A percentile compares a stretch with the other conserved stretches of the same genome.
These are phyloP conservation scores for Oncorhynchus clarkii DNA, from an alignment of 2,113 vertebrate genomes.

Conservation along the genomic window DNA sequence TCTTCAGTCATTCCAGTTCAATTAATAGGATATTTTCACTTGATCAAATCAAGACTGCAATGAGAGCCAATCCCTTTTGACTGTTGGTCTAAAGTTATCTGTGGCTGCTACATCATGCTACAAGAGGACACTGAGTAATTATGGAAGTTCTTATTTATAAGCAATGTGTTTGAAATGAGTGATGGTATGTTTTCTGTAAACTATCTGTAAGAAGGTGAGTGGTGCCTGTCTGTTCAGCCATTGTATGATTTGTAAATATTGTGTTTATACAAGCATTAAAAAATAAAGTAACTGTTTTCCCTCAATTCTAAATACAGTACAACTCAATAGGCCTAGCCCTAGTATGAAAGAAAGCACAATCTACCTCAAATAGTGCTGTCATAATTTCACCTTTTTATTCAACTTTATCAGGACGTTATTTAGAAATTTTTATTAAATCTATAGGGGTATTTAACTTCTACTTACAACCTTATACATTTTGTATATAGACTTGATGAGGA, in stretches of 20 bases:
- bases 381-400: not conserved
- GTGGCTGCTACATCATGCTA: constrained; percentile 47
- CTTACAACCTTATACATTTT: not conserved
- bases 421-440: no score
- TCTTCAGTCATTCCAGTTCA: constrained; percentile 18
- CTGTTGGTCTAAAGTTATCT: constrained; percentile 50
- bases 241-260: constrained; percentile 73
- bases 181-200: constrained; percentile 40
- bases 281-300: not conserved
- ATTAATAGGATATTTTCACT: constrained; percentile 28
- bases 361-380: no score
- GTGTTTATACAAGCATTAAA: constrained; percentile 63
- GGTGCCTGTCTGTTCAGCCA: constrained; percentile 50
- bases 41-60: constrained; percentile 13
- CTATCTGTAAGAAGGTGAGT: constrained; percentile 29
- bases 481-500: not conserved
- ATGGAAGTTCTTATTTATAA: constrained; percentile 1
- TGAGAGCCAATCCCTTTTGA: constrained; percentile 32
- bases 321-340: no score
- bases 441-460: not conserved
- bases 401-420: not conserved
- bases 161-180: constrained; percentile 19
- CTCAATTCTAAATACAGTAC: no score
- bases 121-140: not conserved
- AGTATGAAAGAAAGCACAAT: no score